Base-by-base conservation (phyloP, 2,113 vertebrate species). In the Isichthys henryi region DNA sequence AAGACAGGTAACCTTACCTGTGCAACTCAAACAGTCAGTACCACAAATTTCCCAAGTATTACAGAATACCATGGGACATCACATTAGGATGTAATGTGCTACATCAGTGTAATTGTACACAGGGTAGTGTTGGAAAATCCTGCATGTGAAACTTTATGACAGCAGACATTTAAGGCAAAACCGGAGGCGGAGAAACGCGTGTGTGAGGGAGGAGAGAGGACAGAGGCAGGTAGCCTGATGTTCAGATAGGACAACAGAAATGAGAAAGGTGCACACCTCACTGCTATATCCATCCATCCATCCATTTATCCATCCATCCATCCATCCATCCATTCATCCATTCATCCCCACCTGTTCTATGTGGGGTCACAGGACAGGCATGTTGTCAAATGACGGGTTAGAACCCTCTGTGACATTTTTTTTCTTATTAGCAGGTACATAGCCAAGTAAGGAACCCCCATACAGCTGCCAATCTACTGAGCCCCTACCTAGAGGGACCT, bases 161-260 rank as follows among this genome's bases (percentile, higher is more conserved):
- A 27, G 27, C 53, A 27, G 45, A 89, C 43, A 46, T 86, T 84
- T 52, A 35, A 43, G 52, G 83, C 5, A 23, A 74, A 86, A 35
- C 27, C 31, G 58, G 50, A 13, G 17, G 88, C 62, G 91, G 90
- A 89, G 90, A 89, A 92, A 92, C 35, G 87, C 91, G 90, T 89
- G 92, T 89, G 92, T 92, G 92, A 77, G 52, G 48, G 62, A 89
- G 90, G 93, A 88, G 91, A 74, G 88, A 87, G 58, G 90, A 84
- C 23, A 62, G 21, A 46, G 39, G 8, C 48, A 45, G 62, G 31
- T 5, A 52, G 62, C 10, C n/a, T 88, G 15, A 39, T 87, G 23
- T 45, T 89, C 91, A 94, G 91, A 93, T 92, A 88, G 91, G 92
- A 80, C 8, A 5, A 19, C 53, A 66, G 50, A 13, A 70, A 70